A percentile compares a stretch with the other conserved stretches of the same genome.
phyloP scores from a whole-genome alignment of 1,140 invertebrate genomes.

The Dryas iulia region DNA sequence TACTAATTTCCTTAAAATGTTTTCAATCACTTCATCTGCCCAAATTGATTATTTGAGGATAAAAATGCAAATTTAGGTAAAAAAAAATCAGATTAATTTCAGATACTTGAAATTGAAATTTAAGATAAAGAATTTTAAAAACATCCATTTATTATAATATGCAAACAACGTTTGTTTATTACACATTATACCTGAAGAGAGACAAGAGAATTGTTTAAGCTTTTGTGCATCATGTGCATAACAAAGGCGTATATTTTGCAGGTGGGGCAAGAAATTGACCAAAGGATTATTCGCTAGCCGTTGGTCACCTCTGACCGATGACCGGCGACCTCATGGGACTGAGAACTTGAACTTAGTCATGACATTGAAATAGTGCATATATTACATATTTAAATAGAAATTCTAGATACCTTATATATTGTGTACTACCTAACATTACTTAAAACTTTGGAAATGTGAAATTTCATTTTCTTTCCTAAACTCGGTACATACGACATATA shows the following conservation, averaged over 20 bases:
- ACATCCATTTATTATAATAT: too few relatives aligned
- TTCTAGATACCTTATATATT: too few relatives aligned
- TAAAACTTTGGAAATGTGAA: too few relatives aligned
- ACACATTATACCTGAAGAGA: background rate
- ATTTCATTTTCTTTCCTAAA: too few relatives aligned
- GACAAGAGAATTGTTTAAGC: background rate
- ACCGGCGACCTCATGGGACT: conserved; percentile 55
- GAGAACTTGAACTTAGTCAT: conserved; percentile 47
- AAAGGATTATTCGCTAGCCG: conserved; percentile 52
- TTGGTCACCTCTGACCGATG: conserved; percentile 71
- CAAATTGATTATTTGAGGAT: background rate
- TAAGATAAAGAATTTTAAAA: too few relatives aligned
- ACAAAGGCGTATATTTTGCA: conserved; percentile 20
- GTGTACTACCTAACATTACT: too few relatives aligned
- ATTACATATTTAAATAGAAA: background rate
- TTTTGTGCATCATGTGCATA: conserved; percentile 6
- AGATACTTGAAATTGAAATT: too few relatives aligned
- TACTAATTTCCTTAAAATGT: background rate
- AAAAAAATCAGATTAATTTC: too few relatives aligned
- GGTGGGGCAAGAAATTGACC: conserved; percentile 42
- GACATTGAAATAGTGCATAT: conserved; percentile 48
- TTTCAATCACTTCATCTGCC: background rate
- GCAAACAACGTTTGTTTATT: too few relatives aligned
- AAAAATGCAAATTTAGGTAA: too few relatives aligned
- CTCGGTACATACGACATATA: background rate